Percentiles rank a stretch among this genome's conserved stretches.
Conservation (phyloP, 37 sponge, comb jelly and placozoan species). For the Ianthella basta region DNA sequence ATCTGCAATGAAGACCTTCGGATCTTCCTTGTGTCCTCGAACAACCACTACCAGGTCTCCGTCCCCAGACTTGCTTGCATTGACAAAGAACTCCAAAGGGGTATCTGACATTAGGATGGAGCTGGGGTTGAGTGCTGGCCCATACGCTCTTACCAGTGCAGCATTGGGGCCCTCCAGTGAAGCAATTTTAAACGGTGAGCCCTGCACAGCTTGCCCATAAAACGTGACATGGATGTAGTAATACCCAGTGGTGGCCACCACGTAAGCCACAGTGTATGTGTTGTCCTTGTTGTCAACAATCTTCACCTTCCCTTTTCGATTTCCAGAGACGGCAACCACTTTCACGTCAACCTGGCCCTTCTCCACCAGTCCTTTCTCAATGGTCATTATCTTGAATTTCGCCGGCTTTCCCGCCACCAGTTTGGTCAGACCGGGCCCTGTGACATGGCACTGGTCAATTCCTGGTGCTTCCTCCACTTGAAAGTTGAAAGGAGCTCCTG, state of each 20-base stretch:
- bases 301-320: background rate
- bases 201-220: background rate
- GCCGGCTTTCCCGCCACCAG: conserved; percentile 14
- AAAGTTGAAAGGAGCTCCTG: conserved; percentile 45
- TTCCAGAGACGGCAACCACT: background rate
- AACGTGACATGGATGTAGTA: conserved; percentile 19
- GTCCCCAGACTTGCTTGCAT: conserved; percentile 7
- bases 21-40: conserved; percentile 20
- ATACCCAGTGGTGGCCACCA: background rate
- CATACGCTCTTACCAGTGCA: conserved; percentile 66
- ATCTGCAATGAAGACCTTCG: conserved; percentile 16
- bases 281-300: conserved; percentile 32
- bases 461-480: background rate
- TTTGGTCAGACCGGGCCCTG: conserved; percentile 7
- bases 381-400: conserved; percentile 19
- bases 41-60: conserved; percentile 13
- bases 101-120: conserved; percentile 18
- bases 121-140: conserved; percentile 80
- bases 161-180: conserved; percentile 3
- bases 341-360: background rate
- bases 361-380: conserved; percentile 4
- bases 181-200: background rate
- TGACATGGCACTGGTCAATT: conserved; percentile 18
- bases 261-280: background rate
- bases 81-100: conserved; percentile 18